Conservation (phyloP, 2,113 vertebrate genomes). For the Poeciliopsis prolifica region DNA sequence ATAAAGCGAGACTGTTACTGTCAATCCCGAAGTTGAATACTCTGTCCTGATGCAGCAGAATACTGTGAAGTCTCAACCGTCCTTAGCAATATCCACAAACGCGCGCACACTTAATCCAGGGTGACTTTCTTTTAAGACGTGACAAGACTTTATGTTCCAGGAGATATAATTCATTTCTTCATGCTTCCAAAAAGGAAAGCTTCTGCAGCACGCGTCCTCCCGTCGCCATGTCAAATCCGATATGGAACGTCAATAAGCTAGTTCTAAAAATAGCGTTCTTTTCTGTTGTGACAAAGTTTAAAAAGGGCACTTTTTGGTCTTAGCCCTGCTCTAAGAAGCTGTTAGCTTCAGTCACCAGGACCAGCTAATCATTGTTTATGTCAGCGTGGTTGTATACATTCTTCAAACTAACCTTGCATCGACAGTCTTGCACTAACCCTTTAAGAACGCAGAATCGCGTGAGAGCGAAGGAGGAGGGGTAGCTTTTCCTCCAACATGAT, state of each 20-base stretch:
- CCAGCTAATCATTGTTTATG: neutral
- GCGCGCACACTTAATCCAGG: neutral
- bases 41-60: too few relatives aligned
- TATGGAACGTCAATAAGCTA: neutral
- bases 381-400: neutral
- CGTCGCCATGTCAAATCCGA: neutral
- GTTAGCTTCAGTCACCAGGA: neutral
- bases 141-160: neutral
- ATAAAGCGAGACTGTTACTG: neutral
- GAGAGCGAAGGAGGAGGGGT: conserved; percentile 11
- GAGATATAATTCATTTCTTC: neutral
- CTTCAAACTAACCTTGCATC: neutral
- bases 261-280: neutral
- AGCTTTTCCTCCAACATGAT: conserved; percentile 59
- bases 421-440: neutral
- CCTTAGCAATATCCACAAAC: neutral
- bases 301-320: neutral
- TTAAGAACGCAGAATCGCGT: conserved; percentile 57
- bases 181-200: neutral
- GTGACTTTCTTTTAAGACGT: neutral
- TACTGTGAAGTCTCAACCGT: too few relatives aligned
- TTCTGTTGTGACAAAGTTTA: neutral
- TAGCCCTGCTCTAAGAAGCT: neutral
- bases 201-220: neutral
- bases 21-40: neutral